Conservation (phyloP, 30 jellyfish, hydroid and myxozoan genomes). For the Aurelia aurita complex sp. Pacific region DNA sequence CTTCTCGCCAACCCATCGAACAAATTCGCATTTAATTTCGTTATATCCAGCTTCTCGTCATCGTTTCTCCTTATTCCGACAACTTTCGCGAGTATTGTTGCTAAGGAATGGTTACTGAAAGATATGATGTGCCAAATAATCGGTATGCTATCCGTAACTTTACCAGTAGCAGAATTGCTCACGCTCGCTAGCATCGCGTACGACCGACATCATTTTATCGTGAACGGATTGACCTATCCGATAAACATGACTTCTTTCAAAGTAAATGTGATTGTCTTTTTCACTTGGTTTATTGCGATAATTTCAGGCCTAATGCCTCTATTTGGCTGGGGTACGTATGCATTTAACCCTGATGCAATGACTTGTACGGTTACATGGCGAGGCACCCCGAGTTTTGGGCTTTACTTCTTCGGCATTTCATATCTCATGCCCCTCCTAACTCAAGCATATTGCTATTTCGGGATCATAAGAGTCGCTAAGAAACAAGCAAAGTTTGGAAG, state of each 20-base stretch:
- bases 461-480: constrained; percentile 59
- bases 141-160: constrained; percentile 38
- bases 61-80: constrained; percentile 55
- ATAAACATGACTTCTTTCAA: constrained; percentile 59
- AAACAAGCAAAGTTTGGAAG: constrained; percentile 78
- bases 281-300: constrained; percentile 59
- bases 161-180: constrained; percentile 36
- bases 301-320: constrained; percentile 75
- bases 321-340: constrained; percentile 69
- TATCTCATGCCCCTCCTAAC: constrained; percentile 48
- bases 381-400: constrained; percentile 26
- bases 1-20: constrained; percentile 55
- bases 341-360: constrained; percentile 5
- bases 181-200: constrained; percentile 69
- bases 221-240: constrained; percentile 69
- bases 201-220: constrained; percentile 74
- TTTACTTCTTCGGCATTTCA: constrained; percentile 23
- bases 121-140: constrained; percentile 55
- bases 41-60: constrained; percentile 19
- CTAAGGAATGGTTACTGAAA: constrained; percentile 40
- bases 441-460: constrained; percentile 51
- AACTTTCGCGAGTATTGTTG: constrained; percentile 17
- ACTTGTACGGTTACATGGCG: constrained; percentile 69
- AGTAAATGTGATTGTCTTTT: constrained; percentile 47
- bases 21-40: constrained; percentile 63